These are phyloP conservation scores for Corydoras sp. DNA, from an alignment of 2,113 vertebrate species.

Conservation along the genomic window DNA sequence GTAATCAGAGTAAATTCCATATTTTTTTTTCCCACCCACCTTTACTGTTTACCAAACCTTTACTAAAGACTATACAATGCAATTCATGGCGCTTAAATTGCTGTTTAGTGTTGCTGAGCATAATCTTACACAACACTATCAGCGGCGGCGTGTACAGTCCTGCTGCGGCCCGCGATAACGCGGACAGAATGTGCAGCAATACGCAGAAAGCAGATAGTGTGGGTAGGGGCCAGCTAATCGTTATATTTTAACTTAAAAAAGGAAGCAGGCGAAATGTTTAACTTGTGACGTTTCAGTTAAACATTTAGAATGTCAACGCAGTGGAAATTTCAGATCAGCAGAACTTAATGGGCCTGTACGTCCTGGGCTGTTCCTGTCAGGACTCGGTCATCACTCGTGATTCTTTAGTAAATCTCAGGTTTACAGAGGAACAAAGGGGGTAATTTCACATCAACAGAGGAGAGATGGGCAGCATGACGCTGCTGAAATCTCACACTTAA, in stretches of 20 bases:
- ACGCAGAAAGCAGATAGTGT: neutral
- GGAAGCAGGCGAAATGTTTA: neutral
- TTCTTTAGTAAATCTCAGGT: neutral
- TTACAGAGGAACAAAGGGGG: neutral
- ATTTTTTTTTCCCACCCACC: neutral
- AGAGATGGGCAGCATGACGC: neutral
- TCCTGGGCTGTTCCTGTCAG: neutral
- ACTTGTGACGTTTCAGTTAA: neutral
- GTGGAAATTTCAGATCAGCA: neutral
- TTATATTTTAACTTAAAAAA: neutral
- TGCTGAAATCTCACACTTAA: neutral
- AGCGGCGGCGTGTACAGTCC: constrained; percentile 1
- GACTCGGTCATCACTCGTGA: neutral
- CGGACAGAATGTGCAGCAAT: neutral
- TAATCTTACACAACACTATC: neutral
- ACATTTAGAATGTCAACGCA: neutral
- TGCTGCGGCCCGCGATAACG: constrained; percentile 18
- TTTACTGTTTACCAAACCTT: neutral
- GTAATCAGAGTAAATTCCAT: neutral
- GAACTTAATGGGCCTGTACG: neutral
- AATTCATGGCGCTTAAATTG: neutral
- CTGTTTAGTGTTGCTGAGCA: neutral
- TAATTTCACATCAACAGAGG: neutral
- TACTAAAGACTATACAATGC: neutral
- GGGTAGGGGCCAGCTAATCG: neutral